Conservation (phyloP, 2,888 invertebrate species). For the Diploptera punctata region DNA sequence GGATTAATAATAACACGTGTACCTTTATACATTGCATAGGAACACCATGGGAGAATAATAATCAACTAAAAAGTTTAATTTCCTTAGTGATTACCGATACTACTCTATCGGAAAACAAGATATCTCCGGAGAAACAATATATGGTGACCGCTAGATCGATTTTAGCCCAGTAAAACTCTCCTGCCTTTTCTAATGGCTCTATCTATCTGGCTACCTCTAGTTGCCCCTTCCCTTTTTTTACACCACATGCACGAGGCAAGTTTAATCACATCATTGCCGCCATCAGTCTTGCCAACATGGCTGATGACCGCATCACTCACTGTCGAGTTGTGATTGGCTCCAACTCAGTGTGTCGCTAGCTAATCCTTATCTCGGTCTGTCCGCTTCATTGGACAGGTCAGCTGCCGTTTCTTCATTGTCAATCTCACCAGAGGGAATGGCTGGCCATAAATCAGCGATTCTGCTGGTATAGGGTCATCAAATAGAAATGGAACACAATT, state of each 20-base stretch:
- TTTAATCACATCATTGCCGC: conserved; percentile 30
- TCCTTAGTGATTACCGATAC: too few relatives aligned
- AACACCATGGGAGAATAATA: too few relatives aligned
- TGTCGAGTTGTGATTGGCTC: conserved; percentile 37
- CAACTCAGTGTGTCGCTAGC: conserved; percentile 22
- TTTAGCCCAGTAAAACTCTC: not conserved
- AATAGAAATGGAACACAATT: not conserved
- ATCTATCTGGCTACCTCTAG: conserved; percentile 22
- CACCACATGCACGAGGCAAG: not conserved
- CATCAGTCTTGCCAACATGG: conserved; percentile 27
- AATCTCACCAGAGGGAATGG: conserved; percentile 20
- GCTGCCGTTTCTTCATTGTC: conserved; percentile 33
- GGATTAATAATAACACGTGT: too few relatives aligned
- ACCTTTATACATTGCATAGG: too few relatives aligned
- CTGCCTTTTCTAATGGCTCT: conserved; percentile 15
- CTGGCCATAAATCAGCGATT: conserved; percentile 13
- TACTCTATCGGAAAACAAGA: too few relatives aligned
- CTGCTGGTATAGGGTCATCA: not conserved
- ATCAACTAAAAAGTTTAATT: too few relatives aligned
- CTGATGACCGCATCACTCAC: conserved; percentile 41
- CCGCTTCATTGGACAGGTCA: conserved; percentile 35
- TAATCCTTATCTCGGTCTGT: conserved; percentile 34
- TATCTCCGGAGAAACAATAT: too few relatives aligned
- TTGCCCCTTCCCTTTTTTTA: not conserved
- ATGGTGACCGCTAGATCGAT: conserved; percentile 6